Base-by-base conservation (phyloP, 2,888 invertebrate species). In the Didymodactylos carnosus region DNA sequence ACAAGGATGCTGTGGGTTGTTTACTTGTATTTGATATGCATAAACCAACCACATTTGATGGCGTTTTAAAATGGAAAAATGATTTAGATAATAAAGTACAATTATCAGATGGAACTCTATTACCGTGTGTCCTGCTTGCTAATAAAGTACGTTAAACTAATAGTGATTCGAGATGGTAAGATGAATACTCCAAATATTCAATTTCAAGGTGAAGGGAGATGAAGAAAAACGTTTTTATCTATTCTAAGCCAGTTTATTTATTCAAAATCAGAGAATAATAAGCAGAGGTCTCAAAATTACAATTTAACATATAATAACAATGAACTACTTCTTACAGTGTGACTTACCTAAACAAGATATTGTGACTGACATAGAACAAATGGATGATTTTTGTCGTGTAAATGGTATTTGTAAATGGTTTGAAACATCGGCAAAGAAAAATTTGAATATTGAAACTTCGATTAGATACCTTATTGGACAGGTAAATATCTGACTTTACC, bases 401-500 rank as follows among this genome's bases (percentile, higher is more conserved):
- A 84, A 86, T 77, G 85, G 85, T 76, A 87, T 87, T 78, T 84
- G 84, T 73, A 85, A 85, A 2, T 87, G 87, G 87, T 86, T 86
- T 75, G 87, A 87, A 78, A 86, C 86, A 2, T 87, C 87, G 3
- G 87, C 87, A 16, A 87, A 87, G 79, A 86, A 86, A 78, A 86
- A 86, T 71, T 81, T 86, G 43, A 87, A 95, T 83, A 94, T 97
- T 73, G 94, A 95, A 82, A 94, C 95, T 82, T 91, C 94, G 51
- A 35, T 51, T n/a, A 23, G 40, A 41, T 73, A 71, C 29, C 43
- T 73, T 41, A 43, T 71, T 39, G 35, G 27, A 6, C 19, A 53
- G 62, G 71, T 73, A 69, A 51, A 16, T 53, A 23, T 46, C 46
- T 46, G n/a, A n/a, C n/a, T n/a, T n/a, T n/a, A n/a, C n/a, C n/a